Conservation (phyloP, 2,113 vertebrate species). For the Delphinapterus leucas region DNA sequence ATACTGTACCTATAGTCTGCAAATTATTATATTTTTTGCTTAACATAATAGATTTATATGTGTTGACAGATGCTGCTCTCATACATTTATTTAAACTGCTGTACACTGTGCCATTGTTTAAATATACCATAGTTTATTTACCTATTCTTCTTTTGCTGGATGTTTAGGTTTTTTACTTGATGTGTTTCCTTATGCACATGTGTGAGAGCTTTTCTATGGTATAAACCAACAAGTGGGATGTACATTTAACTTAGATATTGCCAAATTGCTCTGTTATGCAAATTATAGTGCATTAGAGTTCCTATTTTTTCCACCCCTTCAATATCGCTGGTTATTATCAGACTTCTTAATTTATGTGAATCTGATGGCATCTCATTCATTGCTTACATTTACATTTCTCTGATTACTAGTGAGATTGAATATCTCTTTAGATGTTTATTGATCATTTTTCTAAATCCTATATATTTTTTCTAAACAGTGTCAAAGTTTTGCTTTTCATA, state of each 20-base stretch:
- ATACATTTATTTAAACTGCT: background rate
- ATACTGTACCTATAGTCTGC: background rate
- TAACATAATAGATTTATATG: background rate
- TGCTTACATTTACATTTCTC: background rate
- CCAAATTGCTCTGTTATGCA: background rate
- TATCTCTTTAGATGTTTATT: background rate
- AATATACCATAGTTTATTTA: background rate
- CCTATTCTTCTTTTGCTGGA: background rate
- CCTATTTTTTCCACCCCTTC: background rate
- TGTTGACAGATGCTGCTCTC: background rate
- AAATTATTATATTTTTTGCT: background rate
- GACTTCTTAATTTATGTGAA: background rate
- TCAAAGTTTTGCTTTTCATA: background rate
- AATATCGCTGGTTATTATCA: background rate
- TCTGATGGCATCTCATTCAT: background rate
- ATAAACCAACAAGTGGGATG: background rate
- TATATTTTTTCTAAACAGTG: background rate
- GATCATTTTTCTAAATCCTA: background rate
- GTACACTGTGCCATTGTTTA: background rate
- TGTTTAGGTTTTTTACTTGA: background rate
- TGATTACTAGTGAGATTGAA: background rate
- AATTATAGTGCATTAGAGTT: background rate
- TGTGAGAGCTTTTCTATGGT: background rate
- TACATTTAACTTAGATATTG: background rate
- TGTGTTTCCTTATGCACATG: background rate